Percentiles rank a stretch among this genome's conserved stretches.
phyloP scores from a whole-genome alignment of 2,888 invertebrate species.

The Diarsia rubi region DNA sequence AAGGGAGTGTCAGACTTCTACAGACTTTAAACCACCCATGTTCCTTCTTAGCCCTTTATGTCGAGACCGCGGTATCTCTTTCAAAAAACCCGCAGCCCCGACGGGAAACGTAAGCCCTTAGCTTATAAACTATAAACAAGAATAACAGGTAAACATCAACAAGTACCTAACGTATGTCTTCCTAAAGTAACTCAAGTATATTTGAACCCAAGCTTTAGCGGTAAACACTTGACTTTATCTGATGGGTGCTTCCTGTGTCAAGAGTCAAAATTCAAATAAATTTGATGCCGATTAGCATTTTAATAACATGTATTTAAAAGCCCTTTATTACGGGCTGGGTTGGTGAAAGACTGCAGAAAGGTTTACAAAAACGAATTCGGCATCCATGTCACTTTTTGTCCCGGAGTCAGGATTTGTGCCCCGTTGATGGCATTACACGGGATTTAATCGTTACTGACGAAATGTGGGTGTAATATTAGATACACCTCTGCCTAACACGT shows the following conservation, averaged over 20 bases:
- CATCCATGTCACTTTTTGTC: neutral
- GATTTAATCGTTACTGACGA: too few relatives aligned
- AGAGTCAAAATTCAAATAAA: conserved; percentile 37
- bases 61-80: too few relatives aligned
- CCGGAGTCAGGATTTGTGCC: too few relatives aligned
- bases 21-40: too few relatives aligned
- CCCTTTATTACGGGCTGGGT: neutral
- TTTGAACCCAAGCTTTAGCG: conserved; percentile 21
- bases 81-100: too few relatives aligned
- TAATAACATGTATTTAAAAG: neutral
- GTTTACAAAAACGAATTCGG: neutral
- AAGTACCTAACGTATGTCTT: conserved; percentile 17
- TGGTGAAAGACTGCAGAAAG: neutral
- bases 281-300: conserved; percentile 27
- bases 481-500: too few relatives aligned
- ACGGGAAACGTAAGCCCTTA: neutral
- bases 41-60: too few relatives aligned
- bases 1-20: too few relatives aligned
- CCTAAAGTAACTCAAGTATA: conserved; percentile 7
- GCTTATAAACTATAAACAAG: conserved; percentile 14
- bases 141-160: conserved; percentile 10
- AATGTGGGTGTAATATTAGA: too few relatives aligned
- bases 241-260: conserved; percentile 41
- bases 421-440: too few relatives aligned
- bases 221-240: conserved; percentile 38